Base-by-base conservation (phyloP, 2,888 invertebrate species). In the Chorisops tibialis region DNA sequence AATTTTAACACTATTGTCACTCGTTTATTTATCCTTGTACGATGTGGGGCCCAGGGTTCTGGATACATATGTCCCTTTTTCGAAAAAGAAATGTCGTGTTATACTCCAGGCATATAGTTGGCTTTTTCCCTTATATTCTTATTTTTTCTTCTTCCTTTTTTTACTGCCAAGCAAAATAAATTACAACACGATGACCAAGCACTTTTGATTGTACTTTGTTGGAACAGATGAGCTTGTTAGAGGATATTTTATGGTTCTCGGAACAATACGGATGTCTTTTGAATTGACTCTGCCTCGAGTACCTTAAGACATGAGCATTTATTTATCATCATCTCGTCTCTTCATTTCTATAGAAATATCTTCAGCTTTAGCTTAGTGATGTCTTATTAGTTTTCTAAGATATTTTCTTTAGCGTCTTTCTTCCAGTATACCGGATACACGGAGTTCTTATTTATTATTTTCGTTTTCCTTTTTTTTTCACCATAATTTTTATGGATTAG, bases 221-320 rank as follows among this genome's bases (percentile, higher is more conserved):
- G 56, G 56, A 56, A 52, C 54, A 63, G 54, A 63, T 63, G 63
- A 63, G 63, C 63, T 63, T 63, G 63, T 63, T 63, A 63, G 60
- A 54, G 50, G 50, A 63, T 61, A 45, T 35, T 39, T 54, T 54
- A 39, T 59, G 59, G 51, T 24, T 59, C 41, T 48, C 52, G 39
- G 50, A 47, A 63, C 45, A 63, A 35, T 54, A 18, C 47, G 52
- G 51, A 18, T 45, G 45, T 47, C n/a, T 22, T 11, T 7, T n/a
- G 22, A n/a, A 21, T 22, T 47, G n/a, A n/a, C 21, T 22, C 12
- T 19, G 19, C 47, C n/a, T 5, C 22, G 47, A 11, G 14, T 11
- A 18, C 18, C 45, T 45, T 45, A 21, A 22, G 21, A 21, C 11
- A 19, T 54, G 21, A n/a, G 11, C 18, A 16, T 35, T 37, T 54